Conservation (phyloP, 2,797 vertebrate species). For the Tapera naevia region DNA sequence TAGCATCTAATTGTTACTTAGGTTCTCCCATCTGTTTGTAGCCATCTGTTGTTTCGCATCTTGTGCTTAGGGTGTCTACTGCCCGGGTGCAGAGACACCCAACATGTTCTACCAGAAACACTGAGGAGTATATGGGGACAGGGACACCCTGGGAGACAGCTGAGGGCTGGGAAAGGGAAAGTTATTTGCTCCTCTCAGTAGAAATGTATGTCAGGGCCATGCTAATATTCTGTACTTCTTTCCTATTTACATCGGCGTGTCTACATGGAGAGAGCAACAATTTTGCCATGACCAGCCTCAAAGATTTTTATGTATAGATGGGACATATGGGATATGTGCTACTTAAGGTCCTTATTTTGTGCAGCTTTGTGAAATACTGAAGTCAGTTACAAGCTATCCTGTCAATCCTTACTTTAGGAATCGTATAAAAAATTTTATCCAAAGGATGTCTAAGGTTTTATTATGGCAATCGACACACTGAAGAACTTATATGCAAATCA, state of each 20-base stretch:
- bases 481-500: not conserved
- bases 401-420: not conserved
- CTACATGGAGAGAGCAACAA: not conserved
- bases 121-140: not conserved
- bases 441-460: not conserved
- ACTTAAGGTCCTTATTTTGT: not conserved
- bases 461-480: not conserved
- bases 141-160: not conserved
- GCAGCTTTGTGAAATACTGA: not conserved
- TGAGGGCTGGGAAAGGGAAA: not conserved
- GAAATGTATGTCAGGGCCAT: not conserved
- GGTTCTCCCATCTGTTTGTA: slow-evolving; percentile 53
- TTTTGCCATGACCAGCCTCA: not conserved
- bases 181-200: not conserved
- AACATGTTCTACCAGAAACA: not conserved
- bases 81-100: not conserved
- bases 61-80: slow-evolving; percentile 16
- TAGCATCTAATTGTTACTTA: slow-evolving; percentile 60
- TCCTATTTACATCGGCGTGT: not conserved
- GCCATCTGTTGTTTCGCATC: slow-evolving; percentile 57
- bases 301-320: not conserved
- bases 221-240: fast-evolving
- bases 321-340: not conserved
- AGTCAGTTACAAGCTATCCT: not conserved
- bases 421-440: not conserved